Percentiles rank a stretch among this genome's conserved stretches.
These are phyloP conservation scores for Lycorma delicatula DNA, from an alignment of 1,140 invertebrate genomes.

Conservation along the genomic window DNA sequence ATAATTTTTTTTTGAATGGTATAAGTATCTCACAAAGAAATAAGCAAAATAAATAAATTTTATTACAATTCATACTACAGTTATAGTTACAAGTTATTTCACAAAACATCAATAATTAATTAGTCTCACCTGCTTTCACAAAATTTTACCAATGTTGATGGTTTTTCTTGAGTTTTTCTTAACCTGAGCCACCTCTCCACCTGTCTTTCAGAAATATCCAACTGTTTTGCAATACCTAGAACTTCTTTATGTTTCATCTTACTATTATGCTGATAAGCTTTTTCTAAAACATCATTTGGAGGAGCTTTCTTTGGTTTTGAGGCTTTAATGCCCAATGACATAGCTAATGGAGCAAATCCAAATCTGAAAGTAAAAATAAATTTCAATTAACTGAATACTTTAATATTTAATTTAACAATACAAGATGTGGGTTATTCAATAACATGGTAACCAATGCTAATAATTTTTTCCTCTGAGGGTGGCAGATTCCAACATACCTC, in stretches of 20 bases:
- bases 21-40: too few species aligned
- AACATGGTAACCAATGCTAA: too few species aligned
- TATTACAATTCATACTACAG: too few species aligned
- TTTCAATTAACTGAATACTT: too few species aligned
- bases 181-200: conserved; percentile 85
- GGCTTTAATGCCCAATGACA: conserved; percentile 66
- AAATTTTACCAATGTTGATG: conserved; percentile 84
- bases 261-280: conserved; percentile 53
- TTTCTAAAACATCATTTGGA: conserved; percentile 59
- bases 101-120: too few species aligned
- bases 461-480: too few species aligned
- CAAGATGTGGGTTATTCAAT: too few species aligned
- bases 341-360: conserved; percentile 66
- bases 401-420: too few species aligned
- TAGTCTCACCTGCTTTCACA: conserved; percentile 63
- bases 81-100: too few species aligned
- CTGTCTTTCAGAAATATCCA: conserved; percentile 78
- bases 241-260: conserved; percentile 69
- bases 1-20: too few species aligned
- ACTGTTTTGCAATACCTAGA: conserved; percentile 68
- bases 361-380: conserved; percentile 52
- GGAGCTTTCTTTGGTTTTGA: conserved; percentile 62
- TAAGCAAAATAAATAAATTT: background rate
- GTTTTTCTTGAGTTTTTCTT: conserved; percentile 71
- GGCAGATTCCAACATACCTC: too few species aligned